Conservation (phyloP, 2,797 vertebrate species). For the Lacerta viridis region DNA sequence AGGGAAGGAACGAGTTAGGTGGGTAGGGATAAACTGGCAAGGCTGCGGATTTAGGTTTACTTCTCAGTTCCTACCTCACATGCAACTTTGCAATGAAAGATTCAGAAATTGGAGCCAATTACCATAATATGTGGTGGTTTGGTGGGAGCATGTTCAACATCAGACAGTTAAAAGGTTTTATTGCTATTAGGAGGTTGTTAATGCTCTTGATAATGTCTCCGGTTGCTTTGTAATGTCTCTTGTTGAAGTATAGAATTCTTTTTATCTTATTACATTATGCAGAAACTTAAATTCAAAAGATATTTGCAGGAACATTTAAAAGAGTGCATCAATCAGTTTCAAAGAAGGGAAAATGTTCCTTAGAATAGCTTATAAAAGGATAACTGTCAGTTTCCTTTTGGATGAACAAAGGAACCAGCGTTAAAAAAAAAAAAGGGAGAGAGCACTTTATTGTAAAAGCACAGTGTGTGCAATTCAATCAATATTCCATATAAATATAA, state of each 20-base stretch:
- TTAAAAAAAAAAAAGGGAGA: constrained; percentile 65
- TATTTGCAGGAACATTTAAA: constrained; percentile 89
- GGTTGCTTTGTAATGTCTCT: constrained; percentile 88
- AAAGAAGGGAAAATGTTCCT: constrained; percentile 86
- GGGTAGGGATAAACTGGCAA: constrained; percentile 47
- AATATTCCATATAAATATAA: constrained; percentile 86
- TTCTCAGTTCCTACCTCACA: constrained; percentile 76
- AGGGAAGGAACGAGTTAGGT: not conserved
- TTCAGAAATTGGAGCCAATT: constrained; percentile 84
- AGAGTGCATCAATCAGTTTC: constrained; percentile 87
- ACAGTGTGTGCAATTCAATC: constrained; percentile 83
- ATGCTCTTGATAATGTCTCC: constrained; percentile 87
- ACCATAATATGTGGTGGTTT: constrained; percentile 85
- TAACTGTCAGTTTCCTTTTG: constrained; percentile 89
- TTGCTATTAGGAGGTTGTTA: constrained; percentile 88
- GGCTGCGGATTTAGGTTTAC: constrained; percentile 70
- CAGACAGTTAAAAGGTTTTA: constrained; percentile 88
- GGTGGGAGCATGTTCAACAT: constrained; percentile 83
- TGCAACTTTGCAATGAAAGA: constrained; percentile 79
- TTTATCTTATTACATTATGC: constrained; percentile 89
- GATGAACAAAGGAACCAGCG: constrained; percentile 82
- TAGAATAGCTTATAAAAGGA: constrained; percentile 86
- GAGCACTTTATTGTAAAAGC: constrained; percentile 86
- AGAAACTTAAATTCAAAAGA: constrained; percentile 87
- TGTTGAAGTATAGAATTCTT: constrained; percentile 88